Evolutionary conservation across 2,797 vertebrate genomes (phyloP).

Genomic region (Taenioides sp.): DNA sequence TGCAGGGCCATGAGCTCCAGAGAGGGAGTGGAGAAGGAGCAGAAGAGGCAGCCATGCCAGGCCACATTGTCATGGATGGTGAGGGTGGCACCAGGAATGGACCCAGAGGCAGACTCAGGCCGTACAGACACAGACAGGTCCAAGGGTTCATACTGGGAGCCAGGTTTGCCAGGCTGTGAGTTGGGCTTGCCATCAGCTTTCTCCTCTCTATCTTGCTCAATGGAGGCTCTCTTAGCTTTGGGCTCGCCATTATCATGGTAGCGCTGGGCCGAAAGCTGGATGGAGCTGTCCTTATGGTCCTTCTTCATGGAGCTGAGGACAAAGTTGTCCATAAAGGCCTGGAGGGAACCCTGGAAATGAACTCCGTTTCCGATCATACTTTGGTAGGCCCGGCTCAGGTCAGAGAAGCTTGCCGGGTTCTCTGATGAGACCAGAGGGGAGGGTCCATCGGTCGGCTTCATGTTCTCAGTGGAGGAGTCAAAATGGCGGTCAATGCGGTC

Average conservation of each 20-base stretch:
- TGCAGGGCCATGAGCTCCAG: slow-evolving; percentile 97
- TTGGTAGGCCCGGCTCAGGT: slow-evolving; percentile 92
- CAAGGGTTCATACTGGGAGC: slow-evolving; percentile 94
- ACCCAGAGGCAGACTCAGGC: slow-evolving; percentile 84
- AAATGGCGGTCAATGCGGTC: slow-evolving; percentile 83
- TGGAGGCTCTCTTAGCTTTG: slow-evolving; percentile 79
- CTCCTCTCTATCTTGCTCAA: slow-evolving; percentile 78
- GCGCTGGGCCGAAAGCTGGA: slow-evolving; percentile 73
- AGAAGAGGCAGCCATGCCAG: slow-evolving; percentile 97
- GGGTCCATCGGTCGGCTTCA: slow-evolving; percentile 81
- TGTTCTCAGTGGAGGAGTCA: slow-evolving; percentile 79
- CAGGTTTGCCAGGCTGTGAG: slow-evolving; percentile 79
- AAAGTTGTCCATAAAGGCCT: slow-evolving; percentile 98
- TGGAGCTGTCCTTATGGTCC: slow-evolving; percentile 82
- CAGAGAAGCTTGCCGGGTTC: slow-evolving; percentile 85
- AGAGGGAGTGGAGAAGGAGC: slow-evolving; percentile 95
- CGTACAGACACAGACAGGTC: slow-evolving; percentile 95
- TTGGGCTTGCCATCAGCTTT: slow-evolving; percentile 79
- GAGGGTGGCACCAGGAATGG: slow-evolving; percentile 89
- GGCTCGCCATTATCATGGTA: slow-evolving; percentile 83
- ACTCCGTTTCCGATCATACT: slow-evolving; percentile 92
- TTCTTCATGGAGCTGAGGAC: slow-evolving; percentile 94
- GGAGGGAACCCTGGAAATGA: slow-evolving; percentile 96
- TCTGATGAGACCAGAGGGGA: slow-evolving; percentile 75
- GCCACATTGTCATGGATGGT: slow-evolving; percentile 94